These are phyloP conservation scores for Thalassaphorura encarpata DNA, from an alignment of 1,140 invertebrate genomes.

Conservation along the genomic window DNA sequence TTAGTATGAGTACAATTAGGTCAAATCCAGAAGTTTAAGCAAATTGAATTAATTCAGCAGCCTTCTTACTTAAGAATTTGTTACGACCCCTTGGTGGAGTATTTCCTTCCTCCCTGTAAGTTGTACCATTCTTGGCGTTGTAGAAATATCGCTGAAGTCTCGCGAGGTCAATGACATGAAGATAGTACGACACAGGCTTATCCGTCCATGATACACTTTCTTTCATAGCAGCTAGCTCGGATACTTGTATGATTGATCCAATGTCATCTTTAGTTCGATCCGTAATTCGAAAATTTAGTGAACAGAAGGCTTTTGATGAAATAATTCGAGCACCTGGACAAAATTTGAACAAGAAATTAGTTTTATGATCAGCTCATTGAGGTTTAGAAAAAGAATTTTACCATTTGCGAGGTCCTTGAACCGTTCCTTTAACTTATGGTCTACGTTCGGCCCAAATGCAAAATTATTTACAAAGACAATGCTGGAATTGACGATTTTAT, in stretches of 20 bases:
- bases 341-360: not conserved
- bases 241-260: conserved; percentile 96
- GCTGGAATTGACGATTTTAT: conserved; percentile 81
- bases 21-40: not conserved
- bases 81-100: conserved; percentile 11
- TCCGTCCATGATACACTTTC: conserved; percentile 98
- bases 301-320: conserved; percentile 98
- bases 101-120: not conserved
- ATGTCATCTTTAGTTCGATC: conserved; percentile 75
- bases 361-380: too few species aligned
- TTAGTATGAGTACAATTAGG: not conserved
- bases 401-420: conserved; percentile 91
- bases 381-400: not conserved
- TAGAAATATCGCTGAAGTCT: conserved; percentile 94
- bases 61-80: conserved; percentile 55
- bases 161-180: conserved; percentile 91
- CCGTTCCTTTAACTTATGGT: conserved; percentile 90
- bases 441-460: conserved; percentile 92
- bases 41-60: conserved; percentile 4
- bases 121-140: conserved; percentile 62
- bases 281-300: conserved; percentile 93
- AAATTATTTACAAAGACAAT: conserved; percentile 99
- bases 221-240: conserved; percentile 83
- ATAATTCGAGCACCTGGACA: conserved; percentile 75
- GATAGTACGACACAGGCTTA: conserved; percentile 94